Conservation (phyloP, 2,888 invertebrate species). For the Phengaris alcon region DNA sequence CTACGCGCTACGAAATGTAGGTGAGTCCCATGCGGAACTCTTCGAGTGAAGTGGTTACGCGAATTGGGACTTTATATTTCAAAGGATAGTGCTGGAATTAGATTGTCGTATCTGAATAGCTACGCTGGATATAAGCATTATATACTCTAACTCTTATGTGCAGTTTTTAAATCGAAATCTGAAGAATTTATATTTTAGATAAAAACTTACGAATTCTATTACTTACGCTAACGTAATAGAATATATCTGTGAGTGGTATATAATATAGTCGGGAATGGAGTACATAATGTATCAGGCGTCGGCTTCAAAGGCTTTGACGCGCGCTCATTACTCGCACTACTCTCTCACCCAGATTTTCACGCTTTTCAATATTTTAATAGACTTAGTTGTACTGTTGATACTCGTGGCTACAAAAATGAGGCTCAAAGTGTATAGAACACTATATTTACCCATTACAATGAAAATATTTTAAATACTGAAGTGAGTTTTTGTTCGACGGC, state of each 20-base stretch:
- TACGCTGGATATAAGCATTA: background rate
- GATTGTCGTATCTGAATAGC: background rate
- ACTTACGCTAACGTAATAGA: background rate
- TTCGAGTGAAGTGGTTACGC: constrained; percentile 32
- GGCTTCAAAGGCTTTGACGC: constrained; percentile 35
- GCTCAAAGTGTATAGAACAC: too few species aligned
- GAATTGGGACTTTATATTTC: background rate
- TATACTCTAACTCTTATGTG: too few species aligned
- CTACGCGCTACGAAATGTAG: constrained; percentile 48
- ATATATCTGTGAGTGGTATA: background rate
- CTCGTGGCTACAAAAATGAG: too few species aligned
- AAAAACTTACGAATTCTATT: too few species aligned
- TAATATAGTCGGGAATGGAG: background rate
- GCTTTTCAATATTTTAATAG: background rate
- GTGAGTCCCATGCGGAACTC: constrained; percentile 39
- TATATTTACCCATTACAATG: too few species aligned
- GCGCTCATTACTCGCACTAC: constrained; percentile 31
- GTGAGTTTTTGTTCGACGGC: too few species aligned
- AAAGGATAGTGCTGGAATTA: background rate
- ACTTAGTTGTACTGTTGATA: too few species aligned
- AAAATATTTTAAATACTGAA: too few species aligned
- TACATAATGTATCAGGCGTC: constrained; percentile 8
- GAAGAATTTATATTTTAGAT: too few species aligned
- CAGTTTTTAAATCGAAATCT: too few species aligned
- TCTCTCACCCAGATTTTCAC: background rate